Conservation (phyloP, 2,113 vertebrate species). For the Acinonyx jubatus region DNA sequence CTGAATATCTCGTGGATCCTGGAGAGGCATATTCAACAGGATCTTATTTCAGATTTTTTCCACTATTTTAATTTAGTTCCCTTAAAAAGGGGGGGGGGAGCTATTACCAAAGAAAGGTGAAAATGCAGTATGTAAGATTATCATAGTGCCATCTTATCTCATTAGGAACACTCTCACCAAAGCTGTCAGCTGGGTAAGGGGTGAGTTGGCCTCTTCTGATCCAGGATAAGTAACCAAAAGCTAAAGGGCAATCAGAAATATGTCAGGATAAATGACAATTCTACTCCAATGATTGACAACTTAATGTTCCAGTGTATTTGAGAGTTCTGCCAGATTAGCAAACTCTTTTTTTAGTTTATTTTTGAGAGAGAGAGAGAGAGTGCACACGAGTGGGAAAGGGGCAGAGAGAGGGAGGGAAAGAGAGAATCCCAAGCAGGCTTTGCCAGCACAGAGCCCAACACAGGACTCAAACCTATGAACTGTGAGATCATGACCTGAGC, state of each 20-base stretch:
- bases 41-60: slow-evolving; percentile 71
- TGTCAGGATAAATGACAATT: background rate
- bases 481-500: no score
- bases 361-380: no score
- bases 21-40: slow-evolving; percentile 68
- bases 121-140: slow-evolving; percentile 40
- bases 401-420: no score
- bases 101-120: slow-evolving; percentile 61
- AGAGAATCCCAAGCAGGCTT: no score
- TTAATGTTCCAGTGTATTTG: background rate
- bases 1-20: slow-evolving; percentile 58
- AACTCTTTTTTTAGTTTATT: no score
- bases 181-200: background rate
- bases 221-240: background rate
- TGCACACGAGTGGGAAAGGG: no score
- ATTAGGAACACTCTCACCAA: background rate
- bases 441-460: no score
- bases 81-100: background rate
- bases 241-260: background rate
- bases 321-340: background rate
- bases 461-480: no score
- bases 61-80: slow-evolving; percentile 68
- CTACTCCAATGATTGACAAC: background rate
- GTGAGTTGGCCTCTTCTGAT: background rate
- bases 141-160: slow-evolving; percentile 33